Percentiles rank a stretch among this genome's conserved stretches.
These are phyloP conservation scores for Tautogolabrus adspersus DNA, from an alignment of 2,113 vertebrate species.

Conservation along the genomic window DNA sequence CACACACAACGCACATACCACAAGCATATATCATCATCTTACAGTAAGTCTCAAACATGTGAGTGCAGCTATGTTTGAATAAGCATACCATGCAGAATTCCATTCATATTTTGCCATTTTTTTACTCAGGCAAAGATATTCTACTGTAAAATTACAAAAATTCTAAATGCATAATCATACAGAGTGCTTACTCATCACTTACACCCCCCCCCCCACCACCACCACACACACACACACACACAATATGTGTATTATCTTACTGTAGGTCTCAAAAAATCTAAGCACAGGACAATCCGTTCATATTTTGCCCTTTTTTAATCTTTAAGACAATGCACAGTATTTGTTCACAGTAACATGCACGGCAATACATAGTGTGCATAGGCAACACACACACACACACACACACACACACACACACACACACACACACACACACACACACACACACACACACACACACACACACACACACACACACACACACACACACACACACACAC, in stretches of 20 bases:
- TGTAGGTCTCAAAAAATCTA: constrained; percentile 20
- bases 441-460: too few species aligned
- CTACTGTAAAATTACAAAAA: not conserved
- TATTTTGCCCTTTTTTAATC: not conserved
- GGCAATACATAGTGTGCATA: constrained; percentile 8
- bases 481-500: not conserved
- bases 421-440: too few species aligned
- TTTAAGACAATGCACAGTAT: not conserved
- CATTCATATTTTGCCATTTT: constrained; percentile 23
- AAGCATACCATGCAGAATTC: constrained; percentile 39
- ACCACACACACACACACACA: too few species aligned
- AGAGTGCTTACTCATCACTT: too few species aligned
- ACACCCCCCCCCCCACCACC: too few species aligned
- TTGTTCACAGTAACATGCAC: too few species aligned
- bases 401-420: not conserved
- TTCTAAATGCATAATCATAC: too few species aligned
- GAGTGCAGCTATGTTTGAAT: constrained; percentile 37
- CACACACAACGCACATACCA: constrained; percentile 14
- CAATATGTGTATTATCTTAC: too few species aligned
- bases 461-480: too few species aligned
- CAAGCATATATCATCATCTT: constrained; percentile 29
- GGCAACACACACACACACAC: constrained; percentile 5
- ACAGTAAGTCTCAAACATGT: constrained; percentile 23
- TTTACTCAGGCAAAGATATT: constrained; percentile 2
- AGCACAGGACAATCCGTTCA: constrained; percentile 35